phyloP scores from a whole-genome alignment of 2,888 invertebrate species.

The Reticulitermes lucifugus region DNA sequence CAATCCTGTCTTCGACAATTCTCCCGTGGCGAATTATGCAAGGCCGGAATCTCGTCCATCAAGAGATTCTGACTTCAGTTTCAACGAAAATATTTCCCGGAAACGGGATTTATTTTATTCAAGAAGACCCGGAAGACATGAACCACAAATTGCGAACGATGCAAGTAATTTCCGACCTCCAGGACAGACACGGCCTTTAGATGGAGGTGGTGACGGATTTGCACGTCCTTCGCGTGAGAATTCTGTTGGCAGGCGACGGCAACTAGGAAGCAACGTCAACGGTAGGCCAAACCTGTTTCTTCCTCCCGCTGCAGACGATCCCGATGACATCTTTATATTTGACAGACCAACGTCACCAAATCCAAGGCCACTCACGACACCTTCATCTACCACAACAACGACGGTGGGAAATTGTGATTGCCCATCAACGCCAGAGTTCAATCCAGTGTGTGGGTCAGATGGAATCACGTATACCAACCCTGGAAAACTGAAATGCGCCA shows the following conservation, averaged over 20 bases:
- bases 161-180: neutral
- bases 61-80: neutral
- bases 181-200: neutral
- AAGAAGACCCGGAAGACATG: neutral
- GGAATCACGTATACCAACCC: constrained; percentile 50
- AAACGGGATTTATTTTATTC: neutral
- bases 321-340: constrained; percentile 23
- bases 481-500: constrained; percentile 51
- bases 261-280: neutral
- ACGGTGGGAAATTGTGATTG: constrained; percentile 42
- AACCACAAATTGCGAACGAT: neutral
- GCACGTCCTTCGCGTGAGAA: neutral
- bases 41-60: neutral
- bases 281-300: neutral
- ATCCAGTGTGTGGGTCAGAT: constrained; percentile 53
- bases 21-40: no score
- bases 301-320: neutral
- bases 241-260: neutral
- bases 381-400: constrained; percentile 41
- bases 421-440: constrained; percentile 51
- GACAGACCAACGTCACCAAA: constrained; percentile 22
- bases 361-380: neutral
- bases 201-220: neutral
- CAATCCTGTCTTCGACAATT: no score
- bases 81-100: neutral